These are phyloP conservation scores for Castor canadensis DNA, from an alignment of 2,113 vertebrate species.

Conservation along the genomic window DNA sequence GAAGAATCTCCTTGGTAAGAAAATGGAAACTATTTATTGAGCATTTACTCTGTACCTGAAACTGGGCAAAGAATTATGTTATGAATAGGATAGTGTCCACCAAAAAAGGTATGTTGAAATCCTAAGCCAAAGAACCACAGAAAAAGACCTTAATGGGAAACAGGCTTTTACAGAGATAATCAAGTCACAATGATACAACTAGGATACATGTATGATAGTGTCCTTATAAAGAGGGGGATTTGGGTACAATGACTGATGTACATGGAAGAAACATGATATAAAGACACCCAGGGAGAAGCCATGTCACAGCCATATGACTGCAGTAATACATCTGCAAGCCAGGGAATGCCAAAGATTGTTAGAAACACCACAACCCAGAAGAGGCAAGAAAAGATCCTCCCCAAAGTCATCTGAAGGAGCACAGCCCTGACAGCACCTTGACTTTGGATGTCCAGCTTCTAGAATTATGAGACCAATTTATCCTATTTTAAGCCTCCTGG, in stretches of 20 bases:
- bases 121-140: not conserved
- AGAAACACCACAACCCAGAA: not conserved
- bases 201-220: not conserved
- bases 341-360: not conserved
- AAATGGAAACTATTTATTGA: not conserved
- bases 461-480: not conserved
- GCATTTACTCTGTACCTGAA: not conserved
- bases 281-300: not conserved
- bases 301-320: too few relatives aligned
- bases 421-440: not conserved
- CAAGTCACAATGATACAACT: not conserved
- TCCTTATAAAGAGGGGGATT: not conserved
- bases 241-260: not conserved
- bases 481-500: not conserved
- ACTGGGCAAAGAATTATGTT: not conserved
- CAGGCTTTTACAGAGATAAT: not conserved
- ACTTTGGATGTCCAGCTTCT: not conserved
- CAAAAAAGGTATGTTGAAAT: not conserved
- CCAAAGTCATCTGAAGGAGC: not conserved
- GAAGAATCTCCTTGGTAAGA: not conserved
- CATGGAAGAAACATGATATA: not conserved
- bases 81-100: not conserved
- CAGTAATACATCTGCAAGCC: not conserved
- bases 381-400: not conserved
- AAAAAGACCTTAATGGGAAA: not conserved